phyloP scores from a whole-genome alignment of 2,888 invertebrate species.

The Callinectes sapidus region DNA sequence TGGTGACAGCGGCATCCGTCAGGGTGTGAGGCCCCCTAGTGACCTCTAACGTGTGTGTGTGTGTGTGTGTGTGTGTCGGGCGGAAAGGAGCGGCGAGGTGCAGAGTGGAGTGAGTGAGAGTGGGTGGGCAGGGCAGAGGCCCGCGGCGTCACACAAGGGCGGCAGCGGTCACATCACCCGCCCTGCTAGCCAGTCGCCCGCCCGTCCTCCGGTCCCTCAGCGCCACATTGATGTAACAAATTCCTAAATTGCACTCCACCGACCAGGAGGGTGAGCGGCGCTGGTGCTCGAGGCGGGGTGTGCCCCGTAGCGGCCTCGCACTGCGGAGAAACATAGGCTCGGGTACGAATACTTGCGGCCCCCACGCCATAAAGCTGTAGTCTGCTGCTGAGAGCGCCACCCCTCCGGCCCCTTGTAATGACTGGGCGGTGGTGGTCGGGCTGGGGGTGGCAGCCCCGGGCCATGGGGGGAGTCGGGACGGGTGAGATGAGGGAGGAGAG shows the following conservation, averaged over 20 bases:
- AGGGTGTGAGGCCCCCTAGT: not conserved
- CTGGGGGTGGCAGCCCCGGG: constrained; percentile 28
- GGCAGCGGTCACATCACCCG: constrained; percentile 46
- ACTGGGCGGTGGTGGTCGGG: constrained; percentile 45
- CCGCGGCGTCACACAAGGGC: constrained; percentile 48
- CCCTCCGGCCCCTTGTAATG: constrained; percentile 48
- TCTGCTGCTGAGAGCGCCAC: not conserved
- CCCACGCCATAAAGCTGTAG: constrained; percentile 14
- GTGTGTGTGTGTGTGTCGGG: not conserved
- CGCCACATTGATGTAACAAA: not conserved
- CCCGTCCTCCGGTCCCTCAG: constrained; percentile 12
- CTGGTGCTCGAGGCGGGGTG: not conserved
- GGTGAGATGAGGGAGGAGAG: not conserved
- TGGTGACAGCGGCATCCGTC: constrained; percentile 22
- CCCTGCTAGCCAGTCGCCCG: not conserved
- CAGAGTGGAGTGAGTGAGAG: constrained; percentile 30
- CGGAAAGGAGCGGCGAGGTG: constrained; percentile 24
- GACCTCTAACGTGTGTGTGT: not conserved
- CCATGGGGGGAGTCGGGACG: constrained; percentile 1
- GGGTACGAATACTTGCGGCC: not conserved
- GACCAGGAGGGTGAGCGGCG: not conserved
- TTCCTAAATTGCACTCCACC: not conserved
- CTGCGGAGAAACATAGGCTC: not conserved
- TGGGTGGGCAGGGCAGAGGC: constrained; percentile 41
- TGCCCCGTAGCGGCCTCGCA: not conserved